These are phyloP conservation scores for Battus philenor DNA, from an alignment of 1,140 invertebrate species.

Conservation along the genomic window DNA sequence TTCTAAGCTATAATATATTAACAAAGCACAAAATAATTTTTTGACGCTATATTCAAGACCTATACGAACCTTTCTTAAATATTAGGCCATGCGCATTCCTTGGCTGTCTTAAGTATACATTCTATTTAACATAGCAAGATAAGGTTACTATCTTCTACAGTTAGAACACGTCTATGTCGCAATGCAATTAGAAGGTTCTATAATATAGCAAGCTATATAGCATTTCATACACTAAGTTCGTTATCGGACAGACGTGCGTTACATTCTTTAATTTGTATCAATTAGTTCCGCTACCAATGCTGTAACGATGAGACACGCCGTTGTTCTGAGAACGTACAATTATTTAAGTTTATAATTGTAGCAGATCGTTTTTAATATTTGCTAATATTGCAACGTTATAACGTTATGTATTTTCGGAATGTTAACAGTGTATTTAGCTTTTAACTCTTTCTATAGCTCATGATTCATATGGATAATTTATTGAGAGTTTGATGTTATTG, in stretches of 20 bases:
- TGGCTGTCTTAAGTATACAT: background rate
- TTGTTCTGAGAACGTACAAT: constrained; percentile 7
- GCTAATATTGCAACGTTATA: too few species aligned
- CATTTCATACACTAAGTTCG: constrained; percentile 25
- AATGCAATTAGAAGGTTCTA: constrained; percentile 22
- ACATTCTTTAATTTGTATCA: constrained; percentile 47
- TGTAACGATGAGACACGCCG: constrained; percentile 20
- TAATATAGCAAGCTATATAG: constrained; percentile 24
- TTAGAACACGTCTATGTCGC: constrained; percentile 1
- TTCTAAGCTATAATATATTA: too few species aligned
- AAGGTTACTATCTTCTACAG: constrained; percentile 7
- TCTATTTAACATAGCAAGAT: constrained; percentile 1
- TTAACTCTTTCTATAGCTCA: too few species aligned
- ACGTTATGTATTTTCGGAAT: too few species aligned
- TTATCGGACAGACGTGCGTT: constrained; percentile 36
- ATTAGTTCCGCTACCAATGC: constrained; percentile 33
- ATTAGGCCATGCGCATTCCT: background rate
- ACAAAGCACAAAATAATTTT: too few species aligned
- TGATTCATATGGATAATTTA: too few species aligned
- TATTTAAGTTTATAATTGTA: constrained; percentile 4
- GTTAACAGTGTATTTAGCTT: too few species aligned
- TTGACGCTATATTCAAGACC: too few species aligned
- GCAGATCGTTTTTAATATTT: constrained; percentile 20
- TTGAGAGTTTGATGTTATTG: too few species aligned
- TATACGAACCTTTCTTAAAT: too few species aligned